Evolutionary conservation across 2,113 vertebrate species (phyloP).

Genomic region (Pomatostomus ruficeps): DNA sequence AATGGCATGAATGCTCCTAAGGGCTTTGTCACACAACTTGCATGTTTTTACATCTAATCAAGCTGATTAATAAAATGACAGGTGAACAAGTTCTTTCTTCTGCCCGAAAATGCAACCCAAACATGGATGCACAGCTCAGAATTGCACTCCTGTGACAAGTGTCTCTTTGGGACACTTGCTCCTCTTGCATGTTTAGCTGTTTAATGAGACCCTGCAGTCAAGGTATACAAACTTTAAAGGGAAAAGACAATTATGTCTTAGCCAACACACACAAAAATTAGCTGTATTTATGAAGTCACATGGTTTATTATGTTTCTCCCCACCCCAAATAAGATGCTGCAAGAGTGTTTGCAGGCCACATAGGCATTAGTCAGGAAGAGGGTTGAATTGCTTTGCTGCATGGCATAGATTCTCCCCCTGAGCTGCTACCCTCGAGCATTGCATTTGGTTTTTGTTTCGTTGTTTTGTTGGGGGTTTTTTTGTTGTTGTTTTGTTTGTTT

Average conservation of each 20-base stretch:
- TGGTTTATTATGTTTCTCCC: not conserved
- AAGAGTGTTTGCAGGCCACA: not conserved
- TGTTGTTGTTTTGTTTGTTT: not conserved
- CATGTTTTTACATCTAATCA: not conserved
- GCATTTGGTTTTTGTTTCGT: not conserved
- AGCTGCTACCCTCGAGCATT: not conserved
- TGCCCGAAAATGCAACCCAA: not conserved
- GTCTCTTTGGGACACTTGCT: not conserved
- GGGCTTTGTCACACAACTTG: not conserved
- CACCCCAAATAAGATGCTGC: not conserved
- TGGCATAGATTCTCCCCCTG: not conserved
- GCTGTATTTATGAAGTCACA: not conserved
- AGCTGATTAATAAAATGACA: not conserved
- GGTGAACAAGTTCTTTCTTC: not conserved
- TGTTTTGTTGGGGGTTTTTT: not conserved
- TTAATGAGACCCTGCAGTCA: not conserved
- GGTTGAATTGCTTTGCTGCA: not conserved
- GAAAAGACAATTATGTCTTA: not conserved
- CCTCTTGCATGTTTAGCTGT: not conserved
- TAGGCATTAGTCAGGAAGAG: not conserved
- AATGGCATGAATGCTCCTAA: not conserved
- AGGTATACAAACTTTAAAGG: not conserved
- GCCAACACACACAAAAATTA: not conserved
- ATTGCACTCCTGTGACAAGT: rapidly evolving
- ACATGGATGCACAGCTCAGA: not conserved